Evolutionary conservation across 2,113 vertebrate genomes (phyloP).

Genomic region (Boulengeromyrus knoepffleri): DNA sequence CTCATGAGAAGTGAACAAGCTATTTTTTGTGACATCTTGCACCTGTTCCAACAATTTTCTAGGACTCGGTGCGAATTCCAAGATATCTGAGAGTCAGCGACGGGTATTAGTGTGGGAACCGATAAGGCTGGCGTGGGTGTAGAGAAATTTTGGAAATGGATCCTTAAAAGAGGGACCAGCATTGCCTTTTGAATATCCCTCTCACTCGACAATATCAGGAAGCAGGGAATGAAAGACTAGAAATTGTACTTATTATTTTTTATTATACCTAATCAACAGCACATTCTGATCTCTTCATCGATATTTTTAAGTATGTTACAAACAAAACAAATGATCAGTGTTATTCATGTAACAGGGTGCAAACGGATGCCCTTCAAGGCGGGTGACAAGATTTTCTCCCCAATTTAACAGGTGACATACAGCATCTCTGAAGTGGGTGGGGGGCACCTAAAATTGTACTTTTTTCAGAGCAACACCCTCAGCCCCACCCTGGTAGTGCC

Average conservation of each 20-base stretch:
- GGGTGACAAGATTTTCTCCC: neutral
- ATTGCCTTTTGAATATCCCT: neutral
- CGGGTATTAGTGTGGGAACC: neutral
- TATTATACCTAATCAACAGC: neutral
- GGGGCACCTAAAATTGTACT: neutral
- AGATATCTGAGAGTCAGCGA: neutral
- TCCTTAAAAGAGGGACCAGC: neutral
- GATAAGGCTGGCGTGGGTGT: neutral
- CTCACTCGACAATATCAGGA: neutral
- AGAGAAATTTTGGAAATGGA: neutral
- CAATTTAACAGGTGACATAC: neutral
- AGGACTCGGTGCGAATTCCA: neutral
- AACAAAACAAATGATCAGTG: neutral
- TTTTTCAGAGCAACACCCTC: neutral
- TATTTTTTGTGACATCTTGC: neutral
- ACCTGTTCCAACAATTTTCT: neutral
- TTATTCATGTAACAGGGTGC: neutral
- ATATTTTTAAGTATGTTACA: neutral
- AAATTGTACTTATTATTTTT: neutral
- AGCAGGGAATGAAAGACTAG: neutral
- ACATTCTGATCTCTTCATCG: neutral
- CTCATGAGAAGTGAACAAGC: too few species aligned
- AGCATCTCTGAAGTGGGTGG: neutral
- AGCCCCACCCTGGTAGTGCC: neutral
- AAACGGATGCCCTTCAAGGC: neutral